Conservation (phyloP, 1,140 invertebrate genomes). For the Nylanderia fulva region DNA sequence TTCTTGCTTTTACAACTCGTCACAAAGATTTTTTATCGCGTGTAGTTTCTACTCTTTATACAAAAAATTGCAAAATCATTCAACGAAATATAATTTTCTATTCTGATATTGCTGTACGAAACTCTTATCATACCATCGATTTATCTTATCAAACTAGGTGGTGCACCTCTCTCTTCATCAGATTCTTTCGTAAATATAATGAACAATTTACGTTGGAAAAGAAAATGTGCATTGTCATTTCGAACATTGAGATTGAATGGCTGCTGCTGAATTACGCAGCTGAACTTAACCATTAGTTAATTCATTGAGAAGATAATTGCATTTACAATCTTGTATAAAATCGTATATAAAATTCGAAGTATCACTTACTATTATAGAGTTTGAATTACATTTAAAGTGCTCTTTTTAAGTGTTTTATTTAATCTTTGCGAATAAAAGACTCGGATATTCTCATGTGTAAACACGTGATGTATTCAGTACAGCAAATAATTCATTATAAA, state of each 20-base stretch:
- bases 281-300: not conserved
- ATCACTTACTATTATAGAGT: not conserved
- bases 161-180: constrained; percentile 36
- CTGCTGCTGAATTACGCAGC: not conserved
- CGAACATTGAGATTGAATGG: constrained; percentile 13
- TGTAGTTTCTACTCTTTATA: constrained; percentile 6
- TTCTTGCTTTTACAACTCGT: not conserved
- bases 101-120: not conserved
- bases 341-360: not conserved
- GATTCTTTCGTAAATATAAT: constrained; percentile 61
- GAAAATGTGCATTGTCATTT: constrained; percentile 60
- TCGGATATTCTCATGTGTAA: not conserved
- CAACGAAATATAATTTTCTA: constrained; percentile 28
- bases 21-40: not conserved
- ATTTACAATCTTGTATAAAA: not conserved
- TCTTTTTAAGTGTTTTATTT: constrained; percentile 1
- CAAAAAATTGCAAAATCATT: constrained; percentile 10
- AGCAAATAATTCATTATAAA: constrained; percentile 2
- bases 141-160: constrained; percentile 67
- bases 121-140: constrained; percentile 63
- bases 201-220: not conserved
- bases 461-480: not conserved
- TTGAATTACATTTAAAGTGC: constrained; percentile 5
- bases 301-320: constrained; percentile 3
- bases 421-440: not conserved